phyloP scores from a whole-genome alignment of 2,113 vertebrate species.

The Elgaria multicarinata region DNA sequence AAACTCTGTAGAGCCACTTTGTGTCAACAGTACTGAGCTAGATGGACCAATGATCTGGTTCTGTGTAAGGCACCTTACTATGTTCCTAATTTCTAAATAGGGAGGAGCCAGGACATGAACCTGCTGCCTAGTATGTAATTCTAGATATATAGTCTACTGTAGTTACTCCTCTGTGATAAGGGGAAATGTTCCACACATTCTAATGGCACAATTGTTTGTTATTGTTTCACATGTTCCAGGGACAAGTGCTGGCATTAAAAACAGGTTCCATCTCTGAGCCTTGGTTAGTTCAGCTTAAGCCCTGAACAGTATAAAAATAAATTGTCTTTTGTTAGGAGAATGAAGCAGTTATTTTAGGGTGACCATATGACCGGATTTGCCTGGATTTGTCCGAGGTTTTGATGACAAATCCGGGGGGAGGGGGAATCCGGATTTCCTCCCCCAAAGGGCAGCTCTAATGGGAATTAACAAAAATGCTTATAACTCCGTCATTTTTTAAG shows the following conservation, averaged over 20 bases:
- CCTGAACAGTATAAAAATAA: slow-evolving; percentile 7
- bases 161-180: neutral
- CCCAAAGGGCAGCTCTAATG: no score
- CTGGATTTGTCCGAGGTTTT: no score
- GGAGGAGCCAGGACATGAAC: neutral
- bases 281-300: neutral
- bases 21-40: no score
- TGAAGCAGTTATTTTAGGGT: neutral
- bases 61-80: no score
- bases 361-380: no score
- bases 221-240: neutral
- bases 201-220: neutral
- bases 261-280: neutral
- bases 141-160: neutral
- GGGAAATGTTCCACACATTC: neutral
- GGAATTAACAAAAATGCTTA: no score
- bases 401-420: no score
- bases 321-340: slow-evolving; percentile 9
- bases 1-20: no score
- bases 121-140: neutral
- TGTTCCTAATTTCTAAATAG: neutral
- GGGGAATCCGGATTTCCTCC: no score
- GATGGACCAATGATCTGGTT: no score
- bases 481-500: no score
- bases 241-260: slow-evolving; percentile 20